Evolutionary conservation across 2,113 vertebrate genomes (phyloP).

Genomic region (Cochlearius cochlearius): DNA sequence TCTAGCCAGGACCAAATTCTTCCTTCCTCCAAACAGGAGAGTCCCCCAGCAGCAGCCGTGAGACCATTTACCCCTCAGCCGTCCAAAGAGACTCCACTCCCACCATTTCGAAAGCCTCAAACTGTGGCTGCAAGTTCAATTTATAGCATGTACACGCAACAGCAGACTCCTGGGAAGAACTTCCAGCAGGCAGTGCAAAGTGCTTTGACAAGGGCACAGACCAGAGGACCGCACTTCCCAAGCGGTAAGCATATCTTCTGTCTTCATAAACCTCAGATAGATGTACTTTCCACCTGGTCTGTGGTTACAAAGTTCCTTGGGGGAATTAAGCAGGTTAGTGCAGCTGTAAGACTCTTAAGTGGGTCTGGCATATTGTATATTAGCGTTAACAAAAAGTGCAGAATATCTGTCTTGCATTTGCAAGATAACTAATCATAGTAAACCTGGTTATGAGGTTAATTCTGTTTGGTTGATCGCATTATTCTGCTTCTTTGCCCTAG

Average conservation of each 20-base stretch:
- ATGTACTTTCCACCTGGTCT: neutral
- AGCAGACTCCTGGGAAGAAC: constrained; percentile 81
- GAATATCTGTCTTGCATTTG: neutral
- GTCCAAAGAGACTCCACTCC: constrained; percentile 79
- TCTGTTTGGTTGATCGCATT: neutral
- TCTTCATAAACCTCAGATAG: neutral
- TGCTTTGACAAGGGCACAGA: constrained; percentile 76
- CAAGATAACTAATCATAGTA: neutral
- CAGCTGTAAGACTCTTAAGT: neutral
- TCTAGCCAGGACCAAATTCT: constrained; percentile 81
- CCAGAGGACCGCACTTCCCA: constrained; percentile 80
- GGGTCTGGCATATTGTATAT: neutral
- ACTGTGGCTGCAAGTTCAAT: constrained; percentile 91
- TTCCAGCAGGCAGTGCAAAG: constrained; percentile 83
- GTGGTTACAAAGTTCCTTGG: neutral
- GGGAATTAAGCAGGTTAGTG: neutral
- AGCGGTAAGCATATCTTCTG: constrained; percentile 77
- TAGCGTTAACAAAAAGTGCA: neutral
- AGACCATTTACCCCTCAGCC: constrained; percentile 94
- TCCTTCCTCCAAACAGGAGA: constrained; percentile 86
- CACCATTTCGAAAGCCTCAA: constrained; percentile 84
- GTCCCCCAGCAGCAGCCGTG: constrained; percentile 89
- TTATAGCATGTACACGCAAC: constrained; percentile 96
- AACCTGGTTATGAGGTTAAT: neutral
- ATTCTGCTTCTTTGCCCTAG: neutral